These are phyloP conservation scores for Melanotaenia trifasciata DNA, from an alignment of 2,797 vertebrate species.

Conservation along the genomic window DNA sequence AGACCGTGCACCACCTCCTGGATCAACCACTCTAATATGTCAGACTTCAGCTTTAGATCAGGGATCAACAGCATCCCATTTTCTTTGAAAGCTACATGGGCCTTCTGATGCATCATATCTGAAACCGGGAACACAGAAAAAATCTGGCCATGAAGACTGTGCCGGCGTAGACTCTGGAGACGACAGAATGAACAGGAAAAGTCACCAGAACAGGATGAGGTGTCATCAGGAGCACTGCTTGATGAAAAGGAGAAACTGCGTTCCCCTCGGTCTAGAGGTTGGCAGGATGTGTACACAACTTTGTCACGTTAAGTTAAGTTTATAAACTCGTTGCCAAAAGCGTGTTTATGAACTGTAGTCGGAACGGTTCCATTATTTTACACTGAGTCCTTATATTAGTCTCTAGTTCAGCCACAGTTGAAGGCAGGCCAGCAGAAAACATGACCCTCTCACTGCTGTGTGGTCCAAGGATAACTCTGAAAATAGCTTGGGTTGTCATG, in stretches of 20 bases:
- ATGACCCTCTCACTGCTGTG: slow-evolving; percentile 33
- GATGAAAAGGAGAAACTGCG: slow-evolving; percentile 3
- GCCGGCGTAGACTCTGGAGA: slow-evolving; percentile 23
- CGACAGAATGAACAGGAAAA: slow-evolving; percentile 7
- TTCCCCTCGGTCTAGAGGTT: slow-evolving; percentile 1
- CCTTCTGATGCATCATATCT: slow-evolving; percentile 31
- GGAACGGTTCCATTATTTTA: slow-evolving; percentile 21
- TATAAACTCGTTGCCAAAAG: too few species aligned
- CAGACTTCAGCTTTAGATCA: slow-evolving; percentile 10
- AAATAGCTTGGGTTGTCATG: slow-evolving; percentile 23
- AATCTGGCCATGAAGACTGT: slow-evolving; percentile 36
- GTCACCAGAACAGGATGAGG: slow-evolving; percentile 12
- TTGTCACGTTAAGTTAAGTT: too few species aligned
- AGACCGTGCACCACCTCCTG: slow-evolving; percentile 42
- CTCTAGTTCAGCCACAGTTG: slow-evolving; percentile 24
- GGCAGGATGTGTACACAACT: slow-evolving; percentile 1
- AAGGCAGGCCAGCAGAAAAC: slow-evolving; percentile 31
- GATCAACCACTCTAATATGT: slow-evolving; percentile 3
- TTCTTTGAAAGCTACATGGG: slow-evolving; percentile 7
- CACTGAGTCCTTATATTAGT: slow-evolving; percentile 21
- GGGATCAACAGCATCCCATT: slow-evolving; percentile 10
- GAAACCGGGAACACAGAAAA: slow-evolving; percentile 26
- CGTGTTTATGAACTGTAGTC: slow-evolving; percentile 23
- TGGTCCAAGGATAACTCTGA: slow-evolving; percentile 43
- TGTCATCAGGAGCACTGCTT: slow-evolving; percentile 8